Evolutionary conservation across 1,140 invertebrate species (phyloP), one percentile per base, ranked within the genome.

Genomic region (Drosophila littoralis): DNA sequence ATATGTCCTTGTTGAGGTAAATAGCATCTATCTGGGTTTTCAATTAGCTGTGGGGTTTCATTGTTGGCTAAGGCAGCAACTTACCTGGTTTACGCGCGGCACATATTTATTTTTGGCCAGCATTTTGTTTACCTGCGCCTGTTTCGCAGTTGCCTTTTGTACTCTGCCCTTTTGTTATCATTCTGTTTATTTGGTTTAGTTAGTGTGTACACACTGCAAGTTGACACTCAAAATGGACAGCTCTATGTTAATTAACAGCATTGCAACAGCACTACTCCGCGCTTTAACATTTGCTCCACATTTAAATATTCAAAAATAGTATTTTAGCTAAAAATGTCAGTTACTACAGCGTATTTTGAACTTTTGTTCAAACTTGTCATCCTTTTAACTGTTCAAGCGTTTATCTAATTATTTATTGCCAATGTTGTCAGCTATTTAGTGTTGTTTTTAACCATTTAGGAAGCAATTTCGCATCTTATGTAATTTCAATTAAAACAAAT

Each of bases 1-100:
- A 91, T 38, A 94, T 93, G 81, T 95, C 93, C 64, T 93, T 92
- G 91, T 95, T 94, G 5, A 95, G 88, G 61, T 93, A 92, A 33
- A 93, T 90, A 38, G 94, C 94, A 90, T 95, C 94, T 46, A 94
- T 84, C 94, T 94, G 79, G 1, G 32, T 48, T 32, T n/a, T 54
- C 89, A 10, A 52, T 32, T 42, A 15, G 12, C 15, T 8, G 2
- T 36, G 1, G 13, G 6, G 15, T 28, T 48, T 42, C 4, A 8
- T 35, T 43, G 6, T 33, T 12, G 7, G 48, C 10, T 13, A 28
- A 36, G 9, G 33, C 35, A 8, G 1, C 8, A 35, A 8, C 28
- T 94, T 40, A 94, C 83, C 93, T 94, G 91, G 75, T 92, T 92
- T 0, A 92, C 91, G 13, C 91, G 74, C 32, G 91, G 91, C 12